Base-by-base conservation (phyloP, 2,888 invertebrate species). In the Phalangium opilio region DNA sequence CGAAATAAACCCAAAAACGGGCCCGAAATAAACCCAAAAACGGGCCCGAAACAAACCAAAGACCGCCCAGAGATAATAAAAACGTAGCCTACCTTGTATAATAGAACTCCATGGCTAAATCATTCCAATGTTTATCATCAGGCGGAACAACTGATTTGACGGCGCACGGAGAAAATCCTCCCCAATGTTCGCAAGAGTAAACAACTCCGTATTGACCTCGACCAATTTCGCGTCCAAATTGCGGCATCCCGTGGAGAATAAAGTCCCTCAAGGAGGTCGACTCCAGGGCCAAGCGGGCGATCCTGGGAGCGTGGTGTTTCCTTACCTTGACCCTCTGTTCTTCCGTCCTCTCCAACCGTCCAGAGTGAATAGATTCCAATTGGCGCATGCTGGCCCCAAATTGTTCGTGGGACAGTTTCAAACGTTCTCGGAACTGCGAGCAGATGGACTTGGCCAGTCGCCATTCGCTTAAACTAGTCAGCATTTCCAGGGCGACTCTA, bases 171-270 rank as follows among this genome's bases (percentile, higher is more conserved):
- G 75, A 67, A 43, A 72, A 73, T 0, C 76, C 78, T 0, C 73
- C 83, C 78, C 85, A 85, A 47, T 75, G 69, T 46, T 83, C 80
- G 60, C 79, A 82, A 0, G 80, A 72, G 66, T 82, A 87, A 41
- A 89, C 87, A 35, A 89, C 85, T 3, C 87, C 89, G 66, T 86
- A 89, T 61, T 89, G 87, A 0, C 89, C 89, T 40, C 86, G 74
- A 0, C 74, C 74, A 43, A 72, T 64, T 60, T 74, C 73, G 39
- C 66, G 61, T 5, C 71, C 71, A 57, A 71, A 63, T 45, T 65
- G 62, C 2, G 73, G 73, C 61, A 55, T 59, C 50, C 86, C 86
- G 64, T 78, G 78, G 58, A 78, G 71, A 1, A 85, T 74, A 47
- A 78, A 70, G 63, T 87, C 86, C 54, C 78, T 79, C 64, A 86